phyloP scores from a whole-genome alignment of 2,113 vertebrate species.

The Raphicerus campestris region DNA sequence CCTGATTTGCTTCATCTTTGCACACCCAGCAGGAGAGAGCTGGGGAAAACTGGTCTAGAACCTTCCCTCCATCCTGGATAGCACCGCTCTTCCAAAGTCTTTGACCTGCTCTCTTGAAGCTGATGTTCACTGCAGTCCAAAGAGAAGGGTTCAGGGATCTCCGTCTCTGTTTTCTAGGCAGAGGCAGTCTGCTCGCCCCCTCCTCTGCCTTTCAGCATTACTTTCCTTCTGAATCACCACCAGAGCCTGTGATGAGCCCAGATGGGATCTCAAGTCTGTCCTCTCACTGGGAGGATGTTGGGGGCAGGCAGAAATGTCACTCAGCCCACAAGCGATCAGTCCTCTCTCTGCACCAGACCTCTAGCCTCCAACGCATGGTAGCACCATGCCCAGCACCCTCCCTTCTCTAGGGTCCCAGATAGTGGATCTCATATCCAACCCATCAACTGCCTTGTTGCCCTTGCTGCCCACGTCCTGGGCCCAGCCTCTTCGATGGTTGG shows the following conservation, averaged over 20 bases:
- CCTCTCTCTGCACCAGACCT: neutral
- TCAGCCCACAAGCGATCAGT: too few relatives aligned
- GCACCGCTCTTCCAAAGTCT: neutral
- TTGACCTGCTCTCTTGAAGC: neutral
- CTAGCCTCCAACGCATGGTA: rapidly evolving
- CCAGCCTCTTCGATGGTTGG: neutral
- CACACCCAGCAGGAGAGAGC: neutral
- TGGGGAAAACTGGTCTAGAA: rapidly evolving
- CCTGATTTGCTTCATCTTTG: neutral
- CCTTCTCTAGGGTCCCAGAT: neutral
- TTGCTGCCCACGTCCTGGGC: rapidly evolving
- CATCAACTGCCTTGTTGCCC: too few relatives aligned
- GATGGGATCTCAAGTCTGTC: neutral
- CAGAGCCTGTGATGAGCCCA: neutral
- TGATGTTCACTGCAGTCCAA: neutral
- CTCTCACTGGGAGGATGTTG: neutral
- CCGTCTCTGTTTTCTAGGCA: neutral
- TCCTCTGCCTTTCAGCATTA: too few relatives aligned
- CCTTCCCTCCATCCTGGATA: neutral
- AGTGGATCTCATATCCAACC: neutral
- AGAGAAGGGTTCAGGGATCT: neutral
- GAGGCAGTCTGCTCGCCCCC: neutral
- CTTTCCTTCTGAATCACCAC: neutral
- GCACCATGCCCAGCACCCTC: rapidly evolving
- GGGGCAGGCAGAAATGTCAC: neutral